Evolutionary conservation across 1,140 invertebrate species (phyloP), one percentile per base, ranked within the genome.

Genomic region (Bathynomus jamesi): DNA sequence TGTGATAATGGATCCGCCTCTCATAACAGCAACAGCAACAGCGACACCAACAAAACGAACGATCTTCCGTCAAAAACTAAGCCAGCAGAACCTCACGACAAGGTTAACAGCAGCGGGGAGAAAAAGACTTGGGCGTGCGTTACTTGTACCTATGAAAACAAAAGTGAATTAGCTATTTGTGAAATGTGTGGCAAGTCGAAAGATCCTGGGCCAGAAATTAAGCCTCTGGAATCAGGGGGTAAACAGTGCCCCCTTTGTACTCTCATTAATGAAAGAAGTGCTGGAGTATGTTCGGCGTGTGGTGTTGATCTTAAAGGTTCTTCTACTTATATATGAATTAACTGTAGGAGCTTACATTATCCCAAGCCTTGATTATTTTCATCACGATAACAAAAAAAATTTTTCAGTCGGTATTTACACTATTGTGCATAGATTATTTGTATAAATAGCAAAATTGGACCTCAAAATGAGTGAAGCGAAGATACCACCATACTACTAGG

Each of bases 181-280:
- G 89, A 91, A 72, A 92, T 92, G 86, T 93, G 91, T 78, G 86
- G 87, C 4, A 91, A 91, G 76, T 87, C 86, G 79, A 84, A 85
- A 67, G 79, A 80, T 24, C 81, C 81, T 25, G 87, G 87, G 0
- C 85, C 87, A 4, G 87, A 89, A 78, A 84, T 85, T 17, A 83
- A 85, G 71, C 88, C 89, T 1, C 83, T 91, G 28, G 87, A 87
- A 3, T 89, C 89, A 30, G 90, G 90, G 0, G 90, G 90, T 0
- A 85, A 88, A 31, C 87, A 91, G 79, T 93, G 91, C 79, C 87
- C 87, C 1, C 83, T 87, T 30, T 93, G 91, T 80, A 93, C 90
- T n/a, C 81, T 91, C 13, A 89, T 91, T n/a, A 92, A 93, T 81
- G 85, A 87, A 25, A 87, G 87, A 80, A 86, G 87, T 67, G 87